Percentiles rank a stretch among this genome's conserved stretches.
phyloP scores from a whole-genome alignment of 2,113 vertebrate species.

The Sardina pilchardus region DNA sequence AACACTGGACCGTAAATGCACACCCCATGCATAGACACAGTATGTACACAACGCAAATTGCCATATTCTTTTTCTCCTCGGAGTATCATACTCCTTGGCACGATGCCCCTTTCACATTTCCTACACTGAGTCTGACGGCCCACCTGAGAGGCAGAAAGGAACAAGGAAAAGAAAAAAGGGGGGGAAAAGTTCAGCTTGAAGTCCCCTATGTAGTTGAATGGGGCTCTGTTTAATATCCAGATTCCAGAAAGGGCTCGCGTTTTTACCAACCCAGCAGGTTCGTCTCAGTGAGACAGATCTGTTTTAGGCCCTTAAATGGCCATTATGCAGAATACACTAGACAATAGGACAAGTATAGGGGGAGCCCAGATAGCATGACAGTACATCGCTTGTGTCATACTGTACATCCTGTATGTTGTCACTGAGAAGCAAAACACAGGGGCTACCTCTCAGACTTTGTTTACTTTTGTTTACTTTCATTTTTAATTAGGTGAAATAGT shows the following conservation, averaged over 20 bases:
- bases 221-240: not conserved
- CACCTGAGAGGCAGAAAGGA: not conserved
- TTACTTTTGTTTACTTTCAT: not conserved
- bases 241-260: not conserved
- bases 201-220: not conserved
- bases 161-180: not conserved
- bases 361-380: not conserved
- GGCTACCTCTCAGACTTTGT: not conserved
- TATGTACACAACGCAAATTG: not conserved
- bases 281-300: not conserved
- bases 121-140: not conserved
- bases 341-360: not conserved
- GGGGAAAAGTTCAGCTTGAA: not conserved
- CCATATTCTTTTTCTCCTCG: not conserved
- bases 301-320: not conserved
- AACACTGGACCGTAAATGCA: constrained; percentile 29
- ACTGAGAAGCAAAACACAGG: not conserved
- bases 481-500: not conserved
- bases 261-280: constrained; percentile 10
- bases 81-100: not conserved
- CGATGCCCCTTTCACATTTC: not conserved
- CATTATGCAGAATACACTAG: not conserved
- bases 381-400: not conserved
- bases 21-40: not conserved
- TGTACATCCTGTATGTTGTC: not conserved